These are phyloP conservation scores for crab-eating macaque (Macaca fascicularis) DNA, from an alignment of 2,113 vertebrate genomes.

Conservation along the genomic window DNA sequence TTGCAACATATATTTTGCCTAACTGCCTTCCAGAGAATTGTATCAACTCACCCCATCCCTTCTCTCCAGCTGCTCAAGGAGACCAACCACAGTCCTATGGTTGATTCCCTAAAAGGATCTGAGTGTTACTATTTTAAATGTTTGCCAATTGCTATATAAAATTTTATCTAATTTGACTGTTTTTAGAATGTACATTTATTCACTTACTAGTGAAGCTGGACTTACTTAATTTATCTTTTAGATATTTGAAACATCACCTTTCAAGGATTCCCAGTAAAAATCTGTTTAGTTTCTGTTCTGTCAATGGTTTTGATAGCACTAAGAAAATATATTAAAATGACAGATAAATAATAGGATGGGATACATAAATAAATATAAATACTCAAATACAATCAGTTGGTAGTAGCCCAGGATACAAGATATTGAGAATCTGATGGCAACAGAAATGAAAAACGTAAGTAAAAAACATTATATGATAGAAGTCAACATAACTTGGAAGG, in stretches of 20 bases:
- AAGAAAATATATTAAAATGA: not conserved
- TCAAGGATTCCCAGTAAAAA: not conserved
- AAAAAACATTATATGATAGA: not conserved
- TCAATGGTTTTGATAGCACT: not conserved
- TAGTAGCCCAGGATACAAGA: not conserved
- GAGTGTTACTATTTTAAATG: not conserved
- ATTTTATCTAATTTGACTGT: not conserved
- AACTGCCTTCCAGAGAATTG: not conserved
- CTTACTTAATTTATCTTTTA: not conserved
- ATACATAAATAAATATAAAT: not conserved
- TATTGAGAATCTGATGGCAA: not conserved
- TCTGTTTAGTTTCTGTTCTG: not conserved
- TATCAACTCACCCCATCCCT: not conserved
- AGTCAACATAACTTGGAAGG: not conserved
- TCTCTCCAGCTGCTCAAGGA: not conserved
- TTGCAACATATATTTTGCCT: not conserved
- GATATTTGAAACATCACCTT: not conserved
- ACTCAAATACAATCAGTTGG: not conserved
- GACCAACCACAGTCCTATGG: not conserved
- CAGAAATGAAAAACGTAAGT: not conserved
- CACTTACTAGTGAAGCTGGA: not conserved
- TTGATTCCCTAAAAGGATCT: not conserved
- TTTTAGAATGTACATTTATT: not conserved
- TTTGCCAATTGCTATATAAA: not conserved
- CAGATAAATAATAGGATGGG: not conserved